Evolutionary conservation across 1,140 invertebrate genomes (phyloP).

Genomic region (Bombyx mori): DNA sequence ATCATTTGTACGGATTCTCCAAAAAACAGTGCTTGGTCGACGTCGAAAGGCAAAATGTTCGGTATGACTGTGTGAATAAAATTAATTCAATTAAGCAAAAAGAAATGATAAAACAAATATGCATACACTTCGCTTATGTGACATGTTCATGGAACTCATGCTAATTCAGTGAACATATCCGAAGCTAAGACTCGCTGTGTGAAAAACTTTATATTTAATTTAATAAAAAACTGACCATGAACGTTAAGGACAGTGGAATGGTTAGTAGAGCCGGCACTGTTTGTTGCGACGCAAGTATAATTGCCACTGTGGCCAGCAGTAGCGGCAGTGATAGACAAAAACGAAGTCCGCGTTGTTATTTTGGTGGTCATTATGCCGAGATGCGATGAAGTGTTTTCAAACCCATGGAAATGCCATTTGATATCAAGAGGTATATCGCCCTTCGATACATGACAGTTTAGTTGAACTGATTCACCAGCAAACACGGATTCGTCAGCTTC

Average conservation of each 20-base stretch:
- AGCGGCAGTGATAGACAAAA: conserved; percentile 84
- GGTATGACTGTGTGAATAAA: conserved; percentile 72
- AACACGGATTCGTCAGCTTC: conserved; percentile 84
- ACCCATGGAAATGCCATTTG: conserved; percentile 83
- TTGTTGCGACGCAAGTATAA: conserved; percentile 86
- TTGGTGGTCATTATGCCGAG: conserved; percentile 80
- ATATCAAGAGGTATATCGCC: conserved; percentile 84
- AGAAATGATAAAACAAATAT: conserved; percentile 33
- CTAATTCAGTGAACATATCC: conserved; percentile 42
- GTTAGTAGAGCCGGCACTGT: conserved; percentile 80
- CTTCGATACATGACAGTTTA: conserved; percentile 82
- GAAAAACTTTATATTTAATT: conserved; percentile 31
- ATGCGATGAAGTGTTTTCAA: conserved; percentile 73
- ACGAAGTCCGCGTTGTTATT: conserved; percentile 83
- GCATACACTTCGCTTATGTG: conserved; percentile 28
- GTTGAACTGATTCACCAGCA: conserved; percentile 83
- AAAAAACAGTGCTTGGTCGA: conserved; percentile 75
- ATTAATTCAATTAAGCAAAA: conserved; percentile 33
- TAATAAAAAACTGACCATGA: conserved; percentile 75
- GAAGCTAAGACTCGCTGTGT: conserved; percentile 27
- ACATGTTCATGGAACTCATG: conserved; percentile 52
- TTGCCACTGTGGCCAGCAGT: conserved; percentile 81
- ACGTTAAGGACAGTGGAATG: conserved; percentile 80
- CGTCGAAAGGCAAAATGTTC: conserved; percentile 78
- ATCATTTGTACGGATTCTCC: conserved; percentile 81